Evolutionary conservation across 2,797 vertebrate species (phyloP), one percentile per base, ranked within the genome.

Genomic region (Fratercula arctica): DNA sequence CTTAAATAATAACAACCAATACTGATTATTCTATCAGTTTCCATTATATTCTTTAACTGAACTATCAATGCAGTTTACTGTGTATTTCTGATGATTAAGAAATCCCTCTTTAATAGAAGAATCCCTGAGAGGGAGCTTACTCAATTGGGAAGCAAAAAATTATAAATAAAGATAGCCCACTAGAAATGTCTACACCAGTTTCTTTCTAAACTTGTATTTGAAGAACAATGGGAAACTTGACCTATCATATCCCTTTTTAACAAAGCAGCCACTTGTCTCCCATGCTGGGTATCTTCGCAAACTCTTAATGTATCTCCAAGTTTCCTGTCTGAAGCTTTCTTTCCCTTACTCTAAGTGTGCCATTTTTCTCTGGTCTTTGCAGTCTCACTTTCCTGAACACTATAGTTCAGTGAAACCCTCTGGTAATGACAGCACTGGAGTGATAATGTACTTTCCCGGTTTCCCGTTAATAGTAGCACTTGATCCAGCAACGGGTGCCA

Each of bases 391-490:
- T 93, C 75, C 93, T 92, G 72, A 82, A 89, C 8, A 13, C 87
- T 70, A 29, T 23, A 95, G 93, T 73, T 97, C 94, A 92, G 93
- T 35, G 80, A 95, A 98, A 95, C 87, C 89, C 93, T 87, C 87
- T 97, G 92, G 89, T 95, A 97, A 97, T 88, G 97, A 97, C 95
- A 98, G 97, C 85, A 91, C 73, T 92, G 81, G 94, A 95, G 96
- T 93, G 97, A 97, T 97, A 97, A 98, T 96, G 93, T 91, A 95
- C 87, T 97, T 96, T 78, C 95, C 83, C 43, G 37, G 96, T 95
- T 97, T 97, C 97, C 95, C 24, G 76, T 97, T 96, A 98, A 95
- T 93, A 96, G 97, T 54, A 96, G 89, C 96, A 96, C 95, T 98
- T 97, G 97, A 97, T 98, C 97, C 97, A 78, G 48, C 96, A 97